phyloP scores from a whole-genome alignment of 2,797 vertebrate genomes.

The Craterocephalus amniculus region DNA sequence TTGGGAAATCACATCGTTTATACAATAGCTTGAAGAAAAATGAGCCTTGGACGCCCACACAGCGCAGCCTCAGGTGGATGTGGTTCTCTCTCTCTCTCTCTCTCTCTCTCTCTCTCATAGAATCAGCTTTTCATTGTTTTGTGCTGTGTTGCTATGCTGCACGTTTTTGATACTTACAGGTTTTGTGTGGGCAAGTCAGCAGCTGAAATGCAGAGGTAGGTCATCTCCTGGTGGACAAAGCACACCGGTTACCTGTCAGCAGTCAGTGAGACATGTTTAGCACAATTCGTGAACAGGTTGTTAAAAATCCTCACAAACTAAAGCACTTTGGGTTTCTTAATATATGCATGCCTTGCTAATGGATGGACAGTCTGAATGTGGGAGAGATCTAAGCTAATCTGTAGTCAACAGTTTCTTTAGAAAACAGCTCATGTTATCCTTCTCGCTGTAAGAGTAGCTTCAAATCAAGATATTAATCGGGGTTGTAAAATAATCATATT shows the following conservation, averaged over 20 bases:
- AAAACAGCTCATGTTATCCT: background rate
- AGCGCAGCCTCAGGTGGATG: constrained; percentile 43
- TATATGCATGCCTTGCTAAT: background rate
- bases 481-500: constrained; percentile 4
- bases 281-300: background rate
- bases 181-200: constrained; percentile 95
- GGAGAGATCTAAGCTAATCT: background rate
- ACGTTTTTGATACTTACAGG: constrained; percentile 88
- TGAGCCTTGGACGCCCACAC: constrained; percentile 65
- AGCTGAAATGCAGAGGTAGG: constrained; percentile 95
- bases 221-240: constrained; percentile 89
- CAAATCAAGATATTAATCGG: background rate
- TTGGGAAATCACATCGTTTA: constrained; percentile 61
- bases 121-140: constrained; percentile 41
- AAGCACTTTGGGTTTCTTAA: background rate
- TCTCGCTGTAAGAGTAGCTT: background rate
- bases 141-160: constrained; percentile 35
- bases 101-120: constrained; percentile 5
- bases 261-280: constrained; percentile 22
- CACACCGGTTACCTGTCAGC: constrained; percentile 46
- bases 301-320: background rate
- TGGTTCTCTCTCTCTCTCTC: constrained; percentile 28
- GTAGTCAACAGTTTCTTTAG: background rate
- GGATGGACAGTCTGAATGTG: background rate
- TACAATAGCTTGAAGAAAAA: constrained; percentile 55